phyloP scores from a whole-genome alignment of 2,113 vertebrate species.

The Ictalurus punctatus region DNA sequence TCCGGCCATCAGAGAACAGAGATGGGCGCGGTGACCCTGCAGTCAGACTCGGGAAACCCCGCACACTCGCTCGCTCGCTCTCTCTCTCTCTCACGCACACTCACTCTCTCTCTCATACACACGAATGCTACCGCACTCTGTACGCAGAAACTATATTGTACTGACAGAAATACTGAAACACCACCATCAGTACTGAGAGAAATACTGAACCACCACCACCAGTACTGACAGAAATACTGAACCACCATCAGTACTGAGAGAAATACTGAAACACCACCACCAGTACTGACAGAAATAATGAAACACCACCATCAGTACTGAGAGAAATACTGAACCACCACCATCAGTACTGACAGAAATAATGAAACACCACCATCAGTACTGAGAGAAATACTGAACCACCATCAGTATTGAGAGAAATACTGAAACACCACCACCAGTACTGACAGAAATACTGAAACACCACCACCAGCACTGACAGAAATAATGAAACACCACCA shows the following conservation, averaged over 20 bases:
- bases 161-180: neutral
- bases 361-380: neutral
- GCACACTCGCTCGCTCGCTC: constrained; percentile 27
- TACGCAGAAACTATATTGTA: neutral
- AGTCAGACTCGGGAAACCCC: constrained; percentile 77
- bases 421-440: too few species aligned
- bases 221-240: neutral
- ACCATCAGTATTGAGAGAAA: too few species aligned
- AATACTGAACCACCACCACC: neutral
- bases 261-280: neutral
- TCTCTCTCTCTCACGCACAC: too few species aligned
- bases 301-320: neutral
- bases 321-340: neutral
- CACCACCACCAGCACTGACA: too few species aligned
- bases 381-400: too few species aligned
- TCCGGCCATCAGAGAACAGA: constrained; percentile 73
- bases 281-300: neutral
- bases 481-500: too few species aligned
- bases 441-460: too few species aligned
- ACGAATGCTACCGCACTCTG: neutral
- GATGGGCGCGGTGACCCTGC: constrained; percentile 84
- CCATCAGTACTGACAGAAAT: neutral
- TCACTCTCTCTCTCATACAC: neutral
- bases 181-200: neutral
- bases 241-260: neutral